A percentile compares a stretch with the other conserved stretches of the same genome.
phyloP scores from a whole-genome alignment of 53 echinoderm and acorn worm genomes.

The Antedon mediterranea region DNA sequence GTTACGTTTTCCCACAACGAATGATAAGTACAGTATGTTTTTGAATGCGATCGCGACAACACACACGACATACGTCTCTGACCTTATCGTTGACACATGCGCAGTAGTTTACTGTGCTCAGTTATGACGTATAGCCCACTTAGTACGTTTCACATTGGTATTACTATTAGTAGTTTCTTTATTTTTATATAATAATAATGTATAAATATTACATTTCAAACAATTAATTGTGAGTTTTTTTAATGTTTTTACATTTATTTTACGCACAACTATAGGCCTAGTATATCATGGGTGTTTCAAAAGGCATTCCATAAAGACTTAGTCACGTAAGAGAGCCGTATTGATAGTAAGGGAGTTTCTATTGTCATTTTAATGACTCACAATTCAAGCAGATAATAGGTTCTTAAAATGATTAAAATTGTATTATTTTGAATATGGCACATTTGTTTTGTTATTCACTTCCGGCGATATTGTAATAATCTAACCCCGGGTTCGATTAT shows the following conservation, averaged over 20 bases:
- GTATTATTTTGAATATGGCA: not conserved
- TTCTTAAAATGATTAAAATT: not conserved
- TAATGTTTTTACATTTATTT: no score
- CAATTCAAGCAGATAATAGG: not conserved
- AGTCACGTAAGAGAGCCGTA: not conserved
- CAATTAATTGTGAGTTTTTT: no score
- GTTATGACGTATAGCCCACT: no score
- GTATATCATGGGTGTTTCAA: not conserved
- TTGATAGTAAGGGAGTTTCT: not conserved
- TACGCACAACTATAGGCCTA: no score
- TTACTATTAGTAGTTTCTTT: no score
- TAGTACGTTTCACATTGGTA: no score
- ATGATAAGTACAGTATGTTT: no score
- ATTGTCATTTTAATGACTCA: constrained; percentile 1
- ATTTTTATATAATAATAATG: no score
- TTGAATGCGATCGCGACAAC: not conserved
- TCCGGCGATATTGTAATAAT: not conserved
- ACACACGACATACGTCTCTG: not conserved
- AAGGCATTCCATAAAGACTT: not conserved
- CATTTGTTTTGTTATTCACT: not conserved
- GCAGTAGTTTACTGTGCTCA: no score
- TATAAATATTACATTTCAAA: no score
- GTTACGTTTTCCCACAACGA: not conserved
- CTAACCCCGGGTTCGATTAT: not conserved
- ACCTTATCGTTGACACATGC: no score